Conservation (phyloP, 2,113 vertebrate genomes). For the Scolopax mira region DNA sequence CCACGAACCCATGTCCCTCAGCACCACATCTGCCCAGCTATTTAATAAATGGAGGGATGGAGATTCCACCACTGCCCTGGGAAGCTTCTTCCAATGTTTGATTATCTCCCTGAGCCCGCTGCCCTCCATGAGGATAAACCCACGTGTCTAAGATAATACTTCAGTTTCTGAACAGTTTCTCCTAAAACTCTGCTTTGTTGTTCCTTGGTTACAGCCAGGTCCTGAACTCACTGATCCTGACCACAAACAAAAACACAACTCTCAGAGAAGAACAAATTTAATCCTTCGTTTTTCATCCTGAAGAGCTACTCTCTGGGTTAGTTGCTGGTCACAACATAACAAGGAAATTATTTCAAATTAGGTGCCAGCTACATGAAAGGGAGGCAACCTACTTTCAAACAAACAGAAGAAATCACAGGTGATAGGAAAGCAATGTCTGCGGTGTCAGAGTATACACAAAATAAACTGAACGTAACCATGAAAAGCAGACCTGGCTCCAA, state of each 20-base stretch:
- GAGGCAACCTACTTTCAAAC: background rate
- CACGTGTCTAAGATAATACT: background rate
- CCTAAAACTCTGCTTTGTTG: background rate
- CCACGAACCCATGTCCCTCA: too few relatives aligned
- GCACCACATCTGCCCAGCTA: too few relatives aligned
- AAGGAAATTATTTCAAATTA: background rate
- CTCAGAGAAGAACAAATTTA: background rate
- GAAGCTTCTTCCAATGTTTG: too few relatives aligned
- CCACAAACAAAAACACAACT: background rate
- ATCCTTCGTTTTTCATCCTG: background rate
- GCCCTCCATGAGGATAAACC: background rate
- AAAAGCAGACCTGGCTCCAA: background rate
- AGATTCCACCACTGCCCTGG: too few relatives aligned
- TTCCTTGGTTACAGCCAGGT: background rate
- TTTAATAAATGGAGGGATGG: too few relatives aligned
- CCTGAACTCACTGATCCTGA: background rate
- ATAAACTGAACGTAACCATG: background rate
- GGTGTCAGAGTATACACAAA: background rate
- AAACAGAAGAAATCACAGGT: background rate
- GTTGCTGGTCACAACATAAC: background rate
- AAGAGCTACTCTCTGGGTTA: background rate
- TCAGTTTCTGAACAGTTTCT: background rate
- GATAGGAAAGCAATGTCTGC: background rate
- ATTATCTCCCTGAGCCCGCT: background rate
- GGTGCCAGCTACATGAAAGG: background rate